phyloP scores from a whole-genome alignment of 2,797 vertebrate genomes.

The Pterois miles region DNA sequence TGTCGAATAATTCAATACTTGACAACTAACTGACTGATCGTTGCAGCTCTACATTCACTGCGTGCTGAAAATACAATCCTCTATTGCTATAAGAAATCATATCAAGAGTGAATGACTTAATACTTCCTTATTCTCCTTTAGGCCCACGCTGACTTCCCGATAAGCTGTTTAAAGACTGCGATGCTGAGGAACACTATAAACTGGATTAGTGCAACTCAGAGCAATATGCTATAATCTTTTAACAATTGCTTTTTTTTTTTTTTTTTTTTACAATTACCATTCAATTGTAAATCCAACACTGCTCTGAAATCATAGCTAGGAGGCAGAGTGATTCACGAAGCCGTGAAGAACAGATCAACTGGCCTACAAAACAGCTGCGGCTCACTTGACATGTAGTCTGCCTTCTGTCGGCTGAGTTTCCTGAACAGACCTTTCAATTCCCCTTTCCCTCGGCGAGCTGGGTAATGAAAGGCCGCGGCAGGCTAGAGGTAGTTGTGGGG shows the following conservation, averaged over 20 bases:
- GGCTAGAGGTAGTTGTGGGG: constrained; percentile 45
- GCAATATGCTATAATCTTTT: constrained; percentile 32
- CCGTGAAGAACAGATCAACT: constrained; percentile 52
- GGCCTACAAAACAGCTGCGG: constrained; percentile 61
- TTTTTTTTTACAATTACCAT: constrained; percentile 24
- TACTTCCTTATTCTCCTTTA: neutral
- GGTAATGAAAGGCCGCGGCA: constrained; percentile 64
- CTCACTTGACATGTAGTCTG: constrained; percentile 64
- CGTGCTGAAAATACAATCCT: neutral
- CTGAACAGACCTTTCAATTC: constrained; percentile 71
- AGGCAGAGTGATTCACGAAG: constrained; percentile 53
- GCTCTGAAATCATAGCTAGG: constrained; percentile 36
- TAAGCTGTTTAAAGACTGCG: constrained; percentile 33
- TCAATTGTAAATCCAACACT: constrained; percentile 36
- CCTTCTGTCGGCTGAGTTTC: constrained; percentile 67
- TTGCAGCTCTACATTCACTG: neutral
- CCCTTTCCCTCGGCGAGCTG: constrained; percentile 58
- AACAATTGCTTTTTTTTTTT: constrained; percentile 16
- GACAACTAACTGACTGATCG: no score
- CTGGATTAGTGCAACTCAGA: constrained; percentile 26
- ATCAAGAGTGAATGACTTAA: constrained; percentile 9
- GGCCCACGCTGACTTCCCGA: constrained; percentile 6
- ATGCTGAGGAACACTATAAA: constrained; percentile 32
- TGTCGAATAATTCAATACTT: no score
- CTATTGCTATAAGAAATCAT: neutral